These are phyloP conservation scores for Colinus virginianus DNA, from an alignment of 2,113 vertebrate genomes.

Conservation along the genomic window DNA sequence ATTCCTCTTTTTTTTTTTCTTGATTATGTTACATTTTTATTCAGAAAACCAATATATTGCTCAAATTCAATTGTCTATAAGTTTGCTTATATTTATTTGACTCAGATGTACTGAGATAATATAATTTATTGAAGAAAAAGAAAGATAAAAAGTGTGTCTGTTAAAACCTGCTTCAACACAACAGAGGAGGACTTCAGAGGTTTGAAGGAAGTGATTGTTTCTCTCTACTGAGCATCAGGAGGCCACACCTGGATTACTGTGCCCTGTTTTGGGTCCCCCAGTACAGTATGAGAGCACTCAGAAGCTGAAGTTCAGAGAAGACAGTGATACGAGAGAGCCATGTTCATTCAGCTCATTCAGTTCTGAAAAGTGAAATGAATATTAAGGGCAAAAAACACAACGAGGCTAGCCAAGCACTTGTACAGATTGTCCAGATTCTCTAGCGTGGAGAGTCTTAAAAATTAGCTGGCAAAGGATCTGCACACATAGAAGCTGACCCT, in stretches of 20 bases:
- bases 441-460: not conserved
- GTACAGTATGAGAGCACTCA: not conserved
- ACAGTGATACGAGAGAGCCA: rapidly evolving
- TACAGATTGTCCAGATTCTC: not conserved
- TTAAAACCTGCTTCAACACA: not conserved
- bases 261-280: not conserved
- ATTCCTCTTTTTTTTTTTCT: rapidly evolving
- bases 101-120: not conserved
- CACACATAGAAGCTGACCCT: not conserved
- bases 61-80: not conserved
- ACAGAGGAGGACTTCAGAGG: rapidly evolving
- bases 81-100: not conserved
- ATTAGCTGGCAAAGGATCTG: not conserved
- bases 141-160: not conserved
- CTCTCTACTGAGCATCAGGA: not conserved
- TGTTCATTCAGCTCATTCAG: not conserved
- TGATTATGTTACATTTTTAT: not conserved
- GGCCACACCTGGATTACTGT: not conserved
- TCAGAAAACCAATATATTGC: not conserved
- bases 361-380: not conserved
- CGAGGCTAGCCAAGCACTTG: not conserved
- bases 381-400: not conserved
- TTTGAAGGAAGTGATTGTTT: not conserved
- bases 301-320: not conserved
- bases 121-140: not conserved